Evolutionary conservation across 2,888 invertebrate genomes (phyloP).

Genomic region (Allophyes oxyacanthae): DNA sequence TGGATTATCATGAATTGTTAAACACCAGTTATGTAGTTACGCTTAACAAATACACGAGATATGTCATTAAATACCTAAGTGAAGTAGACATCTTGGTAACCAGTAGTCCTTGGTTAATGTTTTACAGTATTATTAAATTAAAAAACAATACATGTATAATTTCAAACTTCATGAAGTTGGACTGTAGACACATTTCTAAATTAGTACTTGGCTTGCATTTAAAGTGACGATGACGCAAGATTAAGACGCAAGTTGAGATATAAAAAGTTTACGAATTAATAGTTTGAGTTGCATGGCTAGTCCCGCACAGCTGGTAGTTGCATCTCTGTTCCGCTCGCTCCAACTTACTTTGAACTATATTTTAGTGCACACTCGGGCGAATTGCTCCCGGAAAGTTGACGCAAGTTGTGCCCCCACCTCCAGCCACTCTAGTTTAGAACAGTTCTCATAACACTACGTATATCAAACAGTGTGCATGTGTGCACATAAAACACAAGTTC

Average conservation of each 20-base stretch:
- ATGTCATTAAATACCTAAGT: conserved; percentile 7
- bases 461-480: conserved; percentile 64
- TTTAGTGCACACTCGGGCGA: conserved; percentile 72
- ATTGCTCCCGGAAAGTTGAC: conserved; percentile 72
- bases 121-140: too few species aligned
- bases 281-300: conserved; percentile 60
- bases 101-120: too few species aligned
- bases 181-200: too few species aligned
- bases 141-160: too few species aligned
- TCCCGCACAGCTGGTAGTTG: conserved; percentile 61
- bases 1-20: conserved; percentile 38
- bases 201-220: too few species aligned
- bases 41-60: background rate
- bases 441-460: conserved; percentile 67
- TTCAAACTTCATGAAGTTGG: too few species aligned
- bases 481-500: conserved; percentile 72
- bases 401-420: conserved; percentile 56
- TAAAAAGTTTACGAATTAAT: conserved; percentile 58
- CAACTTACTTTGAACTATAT: conserved; percentile 80
- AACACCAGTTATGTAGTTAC: conserved; percentile 15
- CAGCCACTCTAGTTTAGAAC: conserved; percentile 61
- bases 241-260: conserved; percentile 28
- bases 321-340: conserved; percentile 62
- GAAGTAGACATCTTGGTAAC: too few species aligned
- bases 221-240: too few species aligned